Conservation (phyloP, 2,113 vertebrate genomes). For the Blennius ocellaris region DNA sequence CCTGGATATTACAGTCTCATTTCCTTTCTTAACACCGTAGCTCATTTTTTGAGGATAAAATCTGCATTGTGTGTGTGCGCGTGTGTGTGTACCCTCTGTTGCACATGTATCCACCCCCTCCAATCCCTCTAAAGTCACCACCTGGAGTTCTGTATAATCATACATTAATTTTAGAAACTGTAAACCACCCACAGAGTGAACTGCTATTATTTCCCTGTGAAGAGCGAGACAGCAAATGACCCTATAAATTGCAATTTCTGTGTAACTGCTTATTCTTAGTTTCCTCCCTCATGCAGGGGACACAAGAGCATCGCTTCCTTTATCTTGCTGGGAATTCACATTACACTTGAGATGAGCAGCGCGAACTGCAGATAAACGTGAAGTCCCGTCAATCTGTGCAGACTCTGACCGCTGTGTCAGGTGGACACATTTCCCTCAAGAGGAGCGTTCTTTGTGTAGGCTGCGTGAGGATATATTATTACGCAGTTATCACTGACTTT, state of each 20-base stretch:
- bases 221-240: slow-evolving; percentile 40
- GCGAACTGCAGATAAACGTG: slow-evolving; percentile 7
- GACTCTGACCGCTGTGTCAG: slow-evolving; percentile 4
- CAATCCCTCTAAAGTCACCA: slow-evolving; percentile 7
- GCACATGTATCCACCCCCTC: no score
- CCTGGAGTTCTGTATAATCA: slow-evolving; percentile 35
- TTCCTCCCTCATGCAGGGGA: slow-evolving; percentile 17
- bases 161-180: slow-evolving; percentile 34
- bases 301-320: slow-evolving; percentile 49
- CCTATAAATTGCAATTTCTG: slow-evolving; percentile 20
- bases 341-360: slow-evolving; percentile 6
- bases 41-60: slow-evolving; percentile 7
- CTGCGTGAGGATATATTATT: not conserved
- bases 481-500: not conserved
- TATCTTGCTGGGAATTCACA: slow-evolving; percentile 20
- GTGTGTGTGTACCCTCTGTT: not conserved
- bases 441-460: slow-evolving; percentile 12
- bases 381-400: not conserved
- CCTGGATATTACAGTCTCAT: not conserved
- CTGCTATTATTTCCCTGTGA: slow-evolving; percentile 42
- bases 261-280: slow-evolving; percentile 19
- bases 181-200: slow-evolving; percentile 22
- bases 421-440: not conserved
- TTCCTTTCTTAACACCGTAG: not conserved
- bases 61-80: slow-evolving; percentile 22